Conservation (phyloP, 1,140 invertebrate genomes). For the Zaprionus ghesquierei region DNA sequence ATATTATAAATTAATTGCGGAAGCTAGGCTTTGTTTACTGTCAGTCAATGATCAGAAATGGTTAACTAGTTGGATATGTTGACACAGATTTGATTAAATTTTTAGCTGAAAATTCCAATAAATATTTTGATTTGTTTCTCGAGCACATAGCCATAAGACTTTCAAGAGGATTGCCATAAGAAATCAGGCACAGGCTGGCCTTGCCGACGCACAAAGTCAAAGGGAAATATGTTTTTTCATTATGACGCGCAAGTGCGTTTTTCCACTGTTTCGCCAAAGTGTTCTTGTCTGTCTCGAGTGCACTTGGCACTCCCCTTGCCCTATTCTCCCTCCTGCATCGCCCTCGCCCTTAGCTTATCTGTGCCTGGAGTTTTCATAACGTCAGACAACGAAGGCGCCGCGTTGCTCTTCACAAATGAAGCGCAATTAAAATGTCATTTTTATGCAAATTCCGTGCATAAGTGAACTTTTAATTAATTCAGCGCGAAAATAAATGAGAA, state of each 20-base stretch:
- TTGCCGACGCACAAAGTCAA: background rate
- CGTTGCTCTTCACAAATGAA: slow-evolving; percentile 69
- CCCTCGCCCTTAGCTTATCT: background rate
- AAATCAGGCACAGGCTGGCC: background rate
- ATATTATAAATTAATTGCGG: background rate
- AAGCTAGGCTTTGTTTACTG: background rate
- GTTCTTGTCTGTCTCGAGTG: slow-evolving; percentile 72
- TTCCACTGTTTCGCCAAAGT: slow-evolving; percentile 59
- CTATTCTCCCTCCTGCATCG: background rate
- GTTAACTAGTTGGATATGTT: background rate
- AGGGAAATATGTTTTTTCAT: slow-evolving; percentile 72
- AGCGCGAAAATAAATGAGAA: slow-evolving; percentile 76
- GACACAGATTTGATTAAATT: background rate
- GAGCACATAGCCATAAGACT: background rate
- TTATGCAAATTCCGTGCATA: slow-evolving; percentile 80
- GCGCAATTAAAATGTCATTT: slow-evolving; percentile 81
- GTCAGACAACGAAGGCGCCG: slow-evolving; percentile 13
- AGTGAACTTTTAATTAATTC: slow-evolving; percentile 81
- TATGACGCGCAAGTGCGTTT: slow-evolving; percentile 69
- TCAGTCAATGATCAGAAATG: no score
- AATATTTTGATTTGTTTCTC: slow-evolving; percentile 49
- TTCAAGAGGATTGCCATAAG: slow-evolving; percentile 30
- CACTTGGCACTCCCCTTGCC: slow-evolving; percentile 56
- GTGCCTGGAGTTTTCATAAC: slow-evolving; percentile 51
- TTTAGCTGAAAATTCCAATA: slow-evolving; percentile 30